These are phyloP conservation scores for Dione vanillae DNA, from an alignment of 2,888 invertebrate species.

Conservation along the genomic window DNA sequence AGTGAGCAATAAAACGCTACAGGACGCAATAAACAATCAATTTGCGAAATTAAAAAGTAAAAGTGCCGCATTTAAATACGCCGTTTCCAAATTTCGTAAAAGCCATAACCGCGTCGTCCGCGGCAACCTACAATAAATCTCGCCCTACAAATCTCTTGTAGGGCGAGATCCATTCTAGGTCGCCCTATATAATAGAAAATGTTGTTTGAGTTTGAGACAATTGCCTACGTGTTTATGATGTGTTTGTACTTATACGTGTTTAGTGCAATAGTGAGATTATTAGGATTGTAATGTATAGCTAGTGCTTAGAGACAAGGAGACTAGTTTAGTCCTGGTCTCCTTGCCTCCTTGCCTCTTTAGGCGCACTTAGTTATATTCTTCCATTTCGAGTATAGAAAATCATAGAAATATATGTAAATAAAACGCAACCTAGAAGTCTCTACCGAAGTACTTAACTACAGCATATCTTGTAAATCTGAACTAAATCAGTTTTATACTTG, in stretches of 20 bases:
- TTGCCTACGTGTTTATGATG: too few relatives aligned
- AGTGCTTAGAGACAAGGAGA: too few relatives aligned
- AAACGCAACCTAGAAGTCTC: background rate
- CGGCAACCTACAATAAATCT: conserved; percentile 9
- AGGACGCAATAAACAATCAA: background rate
- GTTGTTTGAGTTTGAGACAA: too few relatives aligned
- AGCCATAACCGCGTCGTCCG: background rate
- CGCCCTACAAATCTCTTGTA: background rate
- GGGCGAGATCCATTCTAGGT: too few relatives aligned
- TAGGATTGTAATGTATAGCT: too few relatives aligned
- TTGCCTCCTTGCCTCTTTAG: background rate
- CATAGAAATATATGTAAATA: too few relatives aligned
- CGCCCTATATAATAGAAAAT: too few relatives aligned
- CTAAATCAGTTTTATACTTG: conserved; percentile 6
- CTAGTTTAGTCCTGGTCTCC: too few relatives aligned
- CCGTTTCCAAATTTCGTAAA: conserved; percentile 21
- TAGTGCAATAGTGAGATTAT: background rate
- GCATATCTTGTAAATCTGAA: background rate
- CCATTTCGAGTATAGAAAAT: background rate
- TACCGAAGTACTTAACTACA: background rate
- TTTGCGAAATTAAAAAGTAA: conserved; percentile 26
- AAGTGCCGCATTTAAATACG: background rate
- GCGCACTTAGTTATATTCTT: conserved; percentile 17
- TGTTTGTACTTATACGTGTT: background rate
- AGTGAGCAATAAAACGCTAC: background rate